Conservation (phyloP, 1,140 invertebrate genomes). For the Pteromalus puparum region DNA sequence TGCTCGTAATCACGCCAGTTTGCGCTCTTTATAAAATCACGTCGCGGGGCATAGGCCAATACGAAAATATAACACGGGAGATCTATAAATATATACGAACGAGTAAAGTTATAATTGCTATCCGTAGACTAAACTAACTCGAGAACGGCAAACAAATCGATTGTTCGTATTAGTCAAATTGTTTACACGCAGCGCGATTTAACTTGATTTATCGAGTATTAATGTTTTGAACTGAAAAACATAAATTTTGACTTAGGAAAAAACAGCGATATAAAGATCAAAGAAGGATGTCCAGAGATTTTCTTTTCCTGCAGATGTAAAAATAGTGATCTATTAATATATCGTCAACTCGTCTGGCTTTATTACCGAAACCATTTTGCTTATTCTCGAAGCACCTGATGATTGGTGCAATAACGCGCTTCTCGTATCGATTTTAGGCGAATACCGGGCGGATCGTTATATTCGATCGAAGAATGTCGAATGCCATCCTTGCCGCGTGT, state of each 20-base stretch:
- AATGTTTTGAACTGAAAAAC: not conserved
- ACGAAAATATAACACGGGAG: not conserved
- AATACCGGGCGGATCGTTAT: too few relatives aligned
- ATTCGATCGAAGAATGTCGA: not conserved
- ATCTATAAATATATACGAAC: slow-evolving; percentile 31
- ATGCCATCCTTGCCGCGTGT: not conserved
- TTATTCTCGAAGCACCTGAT: too few relatives aligned
- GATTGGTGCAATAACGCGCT: too few relatives aligned
- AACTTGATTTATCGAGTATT: slow-evolving; percentile 16
- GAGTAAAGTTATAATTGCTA: slow-evolving; percentile 29
- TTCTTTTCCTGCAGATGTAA: not conserved
- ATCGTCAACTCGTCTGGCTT: too few relatives aligned
- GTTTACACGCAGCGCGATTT: not conserved
- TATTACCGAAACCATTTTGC: too few relatives aligned
- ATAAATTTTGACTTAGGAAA: slow-evolving; percentile 8
- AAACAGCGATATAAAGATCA: slow-evolving; percentile 25
- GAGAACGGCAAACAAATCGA: not conserved
- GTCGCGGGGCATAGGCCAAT: not conserved
- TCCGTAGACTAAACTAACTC: slow-evolving; percentile 34
- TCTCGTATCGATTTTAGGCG: too few relatives aligned
- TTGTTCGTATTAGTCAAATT: not conserved
- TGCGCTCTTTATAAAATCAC: not conserved
- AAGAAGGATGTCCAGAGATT: not conserved
- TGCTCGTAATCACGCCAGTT: too few relatives aligned
- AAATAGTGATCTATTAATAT: not conserved